A percentile compares a stretch with the other conserved stretches of the same genome.
These are phyloP conservation scores for Siniperca knerii DNA, from an alignment of 2,113 vertebrate species.

Conservation along the genomic window DNA sequence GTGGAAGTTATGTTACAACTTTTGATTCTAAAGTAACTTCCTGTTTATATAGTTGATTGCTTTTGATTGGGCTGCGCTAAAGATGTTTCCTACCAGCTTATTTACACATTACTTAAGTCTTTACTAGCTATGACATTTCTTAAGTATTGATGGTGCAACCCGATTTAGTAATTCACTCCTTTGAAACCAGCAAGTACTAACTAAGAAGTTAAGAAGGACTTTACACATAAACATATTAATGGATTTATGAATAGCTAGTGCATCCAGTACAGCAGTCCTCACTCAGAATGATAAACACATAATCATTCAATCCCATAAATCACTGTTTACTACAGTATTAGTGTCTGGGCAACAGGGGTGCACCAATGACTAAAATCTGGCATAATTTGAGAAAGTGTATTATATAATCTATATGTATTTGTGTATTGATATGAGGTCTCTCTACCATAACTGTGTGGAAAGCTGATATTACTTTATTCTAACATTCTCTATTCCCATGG, in stretches of 20 bases:
- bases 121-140: not conserved
- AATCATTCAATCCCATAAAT: slow-evolving; percentile 22
- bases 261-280: not conserved
- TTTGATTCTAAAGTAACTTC: not conserved
- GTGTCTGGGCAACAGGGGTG: not conserved
- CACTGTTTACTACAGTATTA: not conserved
- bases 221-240: not conserved
- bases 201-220: not conserved
- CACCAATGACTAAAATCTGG: not conserved
- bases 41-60: not conserved
- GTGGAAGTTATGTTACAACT: not conserved
- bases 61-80: not conserved
- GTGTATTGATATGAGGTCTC: not conserved
- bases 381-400: not conserved
- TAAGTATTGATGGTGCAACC: not conserved
- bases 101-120: not conserved
- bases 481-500: not conserved
- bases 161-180: not conserved
- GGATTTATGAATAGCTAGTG: not conserved
- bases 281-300: slow-evolving; percentile 8
- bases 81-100: not conserved
- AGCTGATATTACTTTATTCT: slow-evolving; percentile 26
- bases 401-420: too few species aligned
- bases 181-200: not conserved
- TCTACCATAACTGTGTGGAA: not conserved